These are phyloP conservation scores for Ophioninae sp. DNA, from an alignment of 2,888 invertebrate species.

Conservation along the genomic window DNA sequence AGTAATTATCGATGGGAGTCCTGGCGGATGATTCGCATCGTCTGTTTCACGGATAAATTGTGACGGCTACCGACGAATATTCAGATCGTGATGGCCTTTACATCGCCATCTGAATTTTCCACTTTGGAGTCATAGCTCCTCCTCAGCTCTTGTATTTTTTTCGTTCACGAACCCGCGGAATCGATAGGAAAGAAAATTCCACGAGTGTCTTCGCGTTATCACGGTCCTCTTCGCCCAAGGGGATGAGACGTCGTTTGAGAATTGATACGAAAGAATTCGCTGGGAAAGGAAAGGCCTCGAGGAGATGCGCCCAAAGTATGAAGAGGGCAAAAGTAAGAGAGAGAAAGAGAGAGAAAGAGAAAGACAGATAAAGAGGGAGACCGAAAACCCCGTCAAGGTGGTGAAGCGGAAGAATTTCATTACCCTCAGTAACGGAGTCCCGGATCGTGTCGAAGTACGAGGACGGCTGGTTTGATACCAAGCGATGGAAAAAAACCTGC, in stretches of 20 bases:
- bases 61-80: background rate
- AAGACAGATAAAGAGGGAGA: constrained; percentile 15
- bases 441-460: constrained; percentile 68
- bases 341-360: constrained; percentile 29
- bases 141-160: constrained; percentile 39
- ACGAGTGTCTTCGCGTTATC: constrained; percentile 44
- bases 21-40: background rate
- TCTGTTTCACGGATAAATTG: constrained; percentile 1
- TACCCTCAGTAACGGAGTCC: constrained; percentile 72
- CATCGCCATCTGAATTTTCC: constrained; percentile 13
- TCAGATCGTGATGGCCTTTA: background rate
- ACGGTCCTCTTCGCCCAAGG: constrained; percentile 1
- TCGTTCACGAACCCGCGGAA: constrained; percentile 40
- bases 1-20: constrained; percentile 19
- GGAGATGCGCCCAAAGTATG: constrained; percentile 38
- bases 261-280: constrained; percentile 59
- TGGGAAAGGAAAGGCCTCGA: constrained; percentile 43
- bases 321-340: constrained; percentile 50
- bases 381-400: constrained; percentile 36
- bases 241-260: constrained; percentile 35
- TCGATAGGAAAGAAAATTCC: constrained; percentile 63
- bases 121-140: constrained; percentile 5
- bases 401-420: constrained; percentile 75
- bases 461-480: constrained; percentile 65
- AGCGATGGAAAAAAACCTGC: constrained; percentile 66